Evolutionary conservation across 2,797 vertebrate genomes (phyloP), one percentile per base, ranked within the genome.

Genomic region (Sebastes umbrosus): DNA sequence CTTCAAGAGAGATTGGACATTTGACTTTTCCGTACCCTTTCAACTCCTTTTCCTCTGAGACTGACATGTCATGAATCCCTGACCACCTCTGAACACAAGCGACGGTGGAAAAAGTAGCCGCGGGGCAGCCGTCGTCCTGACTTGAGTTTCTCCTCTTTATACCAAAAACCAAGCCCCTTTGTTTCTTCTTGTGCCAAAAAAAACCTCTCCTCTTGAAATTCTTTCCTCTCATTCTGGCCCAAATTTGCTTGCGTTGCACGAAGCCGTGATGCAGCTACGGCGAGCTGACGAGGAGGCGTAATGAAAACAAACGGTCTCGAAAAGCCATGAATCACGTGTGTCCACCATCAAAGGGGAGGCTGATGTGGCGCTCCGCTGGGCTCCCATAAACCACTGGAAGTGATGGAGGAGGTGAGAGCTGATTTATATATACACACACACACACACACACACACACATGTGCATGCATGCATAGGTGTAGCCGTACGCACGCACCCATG

Each of bases 351-450:
- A 94, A 95, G 89, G 69, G 82, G 84, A 87, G 85, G 84, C 89
- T 90, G 90, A 91, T 91, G 92, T 84, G 88, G 87, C 91, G 88
- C 90, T 87, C 92, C 12, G 69, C 92, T 88, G 93, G 75, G 88
- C 88, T 90, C 85, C 90, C 85, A 92, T 92, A 91, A 93, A 94
- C 93, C 93, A 82, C 90, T 87, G 90, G 90, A 84, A 92, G 82
- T 92, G 92, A 95, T 94, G 91, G 90, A 94, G 85, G 92, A 94
- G 91, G 93, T 92, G 93, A 92, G 92, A 88, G 89, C 77, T 84
- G 93, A 93, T 93, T 92, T 91, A 92, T 88, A 80, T 80, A 70
- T n/a, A 76, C 76, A 77, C n/a, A 39, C 68, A 39, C 73, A 78
- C 77, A 77, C n/a, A 43, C 69, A 39, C 10, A 29, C 65, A 31